These are phyloP conservation scores for Pelodiscus sinensis DNA, from an alignment of 2,113 vertebrate species.

Conservation along the genomic window DNA sequence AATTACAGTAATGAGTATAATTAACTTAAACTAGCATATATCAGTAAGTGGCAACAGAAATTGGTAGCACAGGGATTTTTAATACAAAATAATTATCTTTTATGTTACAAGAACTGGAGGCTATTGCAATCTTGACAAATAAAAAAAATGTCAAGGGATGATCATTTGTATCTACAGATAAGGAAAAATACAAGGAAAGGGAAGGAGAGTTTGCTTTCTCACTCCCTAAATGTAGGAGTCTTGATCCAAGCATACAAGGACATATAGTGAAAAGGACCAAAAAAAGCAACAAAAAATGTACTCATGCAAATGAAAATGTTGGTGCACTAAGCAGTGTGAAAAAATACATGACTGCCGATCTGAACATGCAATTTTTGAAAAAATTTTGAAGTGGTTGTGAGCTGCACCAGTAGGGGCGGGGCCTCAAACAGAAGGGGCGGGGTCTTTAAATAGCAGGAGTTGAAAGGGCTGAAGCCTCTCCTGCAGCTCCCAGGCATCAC, in stretches of 20 bases:
- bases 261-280: neutral
- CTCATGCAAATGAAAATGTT: neutral
- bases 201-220: neutral
- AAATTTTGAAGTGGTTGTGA: no score
- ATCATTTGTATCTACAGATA: neutral
- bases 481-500: no score
- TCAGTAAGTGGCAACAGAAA: constrained; percentile 8
- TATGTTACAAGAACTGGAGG: neutral
- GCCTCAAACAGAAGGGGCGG: no score
- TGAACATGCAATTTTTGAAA: neutral
- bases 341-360: neutral
- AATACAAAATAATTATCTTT: neutral
- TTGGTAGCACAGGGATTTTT: neutral
- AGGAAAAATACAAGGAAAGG: neutral
- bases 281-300: neutral
- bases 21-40: constrained; percentile 6
- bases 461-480: no score
- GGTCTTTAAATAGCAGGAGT: no score
- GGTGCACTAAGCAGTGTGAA: neutral
- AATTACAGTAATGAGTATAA: neutral
- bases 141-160: neutral
- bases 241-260: neutral
- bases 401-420: no score
- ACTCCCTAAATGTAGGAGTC: neutral
- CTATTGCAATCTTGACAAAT: neutral